Evolutionary conservation across 1,140 invertebrate genomes (phyloP).

Genomic region (Nasonia giraulti): DNA sequence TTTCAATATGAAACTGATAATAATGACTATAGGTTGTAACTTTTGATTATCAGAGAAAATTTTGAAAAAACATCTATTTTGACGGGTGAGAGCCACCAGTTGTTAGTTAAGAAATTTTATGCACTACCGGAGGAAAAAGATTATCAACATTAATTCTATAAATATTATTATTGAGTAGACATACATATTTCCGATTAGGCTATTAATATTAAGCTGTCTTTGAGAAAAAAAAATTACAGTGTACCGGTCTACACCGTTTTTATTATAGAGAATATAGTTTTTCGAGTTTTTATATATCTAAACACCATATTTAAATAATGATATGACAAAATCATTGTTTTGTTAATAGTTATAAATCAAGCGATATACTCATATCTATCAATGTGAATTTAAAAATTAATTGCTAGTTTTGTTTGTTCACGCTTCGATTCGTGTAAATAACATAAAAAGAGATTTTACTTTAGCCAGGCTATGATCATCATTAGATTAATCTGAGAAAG

Average conservation of each 20-base stretch:
- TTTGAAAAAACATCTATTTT: conserved; percentile 37
- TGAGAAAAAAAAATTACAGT: conserved; percentile 34
- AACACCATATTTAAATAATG: conserved; percentile 8
- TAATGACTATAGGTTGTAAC: conserved; percentile 31
- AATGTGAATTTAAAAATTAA: conserved; percentile 19
- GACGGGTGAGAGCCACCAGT: background rate
- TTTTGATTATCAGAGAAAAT: conserved; percentile 26
- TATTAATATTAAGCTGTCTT: conserved; percentile 34
- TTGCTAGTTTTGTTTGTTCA: conserved; percentile 9
- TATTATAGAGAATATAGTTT: conserved; percentile 23
- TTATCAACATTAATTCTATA: conserved; percentile 37
- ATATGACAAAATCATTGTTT: conserved; percentile 41
- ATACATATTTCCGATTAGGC: conserved; percentile 24
- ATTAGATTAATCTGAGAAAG: conserved; percentile 25
- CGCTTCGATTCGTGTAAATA: conserved; percentile 42
- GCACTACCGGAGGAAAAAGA: conserved; percentile 10
- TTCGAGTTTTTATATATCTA: conserved; percentile 42
- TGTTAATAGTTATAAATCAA: conserved; percentile 23
- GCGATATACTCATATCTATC: background rate
- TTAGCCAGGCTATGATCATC: conserved; percentile 34
- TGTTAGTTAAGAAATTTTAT: conserved; percentile 16
- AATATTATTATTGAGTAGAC: conserved; percentile 18
- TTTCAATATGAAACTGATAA: conserved; percentile 22
- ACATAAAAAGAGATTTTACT: conserved; percentile 38
- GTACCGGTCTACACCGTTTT: conserved; percentile 29